A percentile compares a stretch with the other conserved stretches of the same genome.
These are phyloP conservation scores for Philaenus spumarius DNA, from an alignment of 1,140 invertebrate genomes.

Conservation along the genomic window DNA sequence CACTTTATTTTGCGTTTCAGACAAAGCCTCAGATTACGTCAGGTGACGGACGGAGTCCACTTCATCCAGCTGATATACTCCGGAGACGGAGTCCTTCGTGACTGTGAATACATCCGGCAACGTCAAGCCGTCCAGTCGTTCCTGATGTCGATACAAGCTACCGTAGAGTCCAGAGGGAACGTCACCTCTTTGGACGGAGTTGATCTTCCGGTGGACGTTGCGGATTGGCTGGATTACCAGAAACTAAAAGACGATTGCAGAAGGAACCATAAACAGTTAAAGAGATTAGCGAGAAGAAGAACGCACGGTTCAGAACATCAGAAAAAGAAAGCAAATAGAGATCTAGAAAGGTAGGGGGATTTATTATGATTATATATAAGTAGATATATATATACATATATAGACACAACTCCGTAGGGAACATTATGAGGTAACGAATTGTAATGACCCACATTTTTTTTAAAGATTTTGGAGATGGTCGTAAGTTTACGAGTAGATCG, in stretches of 20 bases:
- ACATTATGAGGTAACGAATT: no score
- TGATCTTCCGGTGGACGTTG: slow-evolving; percentile 41
- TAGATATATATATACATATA: no score
- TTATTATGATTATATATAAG: no score
- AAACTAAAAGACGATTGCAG: slow-evolving; percentile 19
- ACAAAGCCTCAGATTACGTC: slow-evolving; percentile 50
- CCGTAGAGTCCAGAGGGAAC: slow-evolving; percentile 45
- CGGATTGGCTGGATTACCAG: slow-evolving; percentile 36
- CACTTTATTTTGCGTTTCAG: slow-evolving; percentile 40
- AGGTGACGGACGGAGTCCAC: slow-evolving; percentile 54
- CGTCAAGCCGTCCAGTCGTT: slow-evolving; percentile 46
- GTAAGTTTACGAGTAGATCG: no score
- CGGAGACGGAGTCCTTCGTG: slow-evolving; percentile 46
- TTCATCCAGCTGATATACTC: slow-evolving; percentile 62
- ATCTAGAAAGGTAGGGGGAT: slow-evolving; percentile 13
- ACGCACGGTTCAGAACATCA: background rate
- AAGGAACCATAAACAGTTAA: slow-evolving; percentile 21
- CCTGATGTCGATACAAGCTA: slow-evolving; percentile 46
- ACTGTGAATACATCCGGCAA: slow-evolving; percentile 57
- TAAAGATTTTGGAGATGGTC: no score
- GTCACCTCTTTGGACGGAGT: slow-evolving; percentile 35
- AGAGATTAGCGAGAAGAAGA: slow-evolving; percentile 13
- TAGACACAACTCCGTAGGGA: no score
- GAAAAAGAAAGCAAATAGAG: slow-evolving; percentile 4
- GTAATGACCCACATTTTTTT: no score